Percentiles rank a stretch among this genome's conserved stretches.
Evolutionary conservation across 2,113 vertebrate species (phyloP).

Genomic region (Misgurnus mizolepis): DNA sequence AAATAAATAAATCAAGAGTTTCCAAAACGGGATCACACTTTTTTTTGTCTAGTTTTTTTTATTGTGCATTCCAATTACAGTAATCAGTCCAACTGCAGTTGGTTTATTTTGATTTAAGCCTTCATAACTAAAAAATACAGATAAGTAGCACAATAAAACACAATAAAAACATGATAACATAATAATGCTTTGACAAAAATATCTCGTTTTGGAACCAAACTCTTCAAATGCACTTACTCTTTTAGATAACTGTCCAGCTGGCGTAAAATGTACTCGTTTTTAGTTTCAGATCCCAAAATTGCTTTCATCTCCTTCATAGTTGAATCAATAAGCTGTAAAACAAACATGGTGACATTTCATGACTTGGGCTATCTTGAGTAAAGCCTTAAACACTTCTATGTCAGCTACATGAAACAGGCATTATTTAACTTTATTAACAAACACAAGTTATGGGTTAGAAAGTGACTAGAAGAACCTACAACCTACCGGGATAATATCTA

Average conservation of each 20-base stretch:
- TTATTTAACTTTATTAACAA: not conserved
- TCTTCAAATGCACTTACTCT: slow-evolving; percentile 69
- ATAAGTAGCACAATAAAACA: no score
- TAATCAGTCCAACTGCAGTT: no score
- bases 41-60: no score
- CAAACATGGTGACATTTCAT: not conserved
- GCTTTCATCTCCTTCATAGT: slow-evolving; percentile 63
- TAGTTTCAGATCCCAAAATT: slow-evolving; percentile 59
- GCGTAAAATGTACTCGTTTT: slow-evolving; percentile 62
- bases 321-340: slow-evolving; percentile 71
- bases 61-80: no score
- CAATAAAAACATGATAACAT: no score
- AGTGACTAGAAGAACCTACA: not conserved
- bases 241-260: slow-evolving; percentile 75
- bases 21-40: no score
- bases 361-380: not conserved
- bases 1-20: no score
- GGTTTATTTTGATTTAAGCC: no score
- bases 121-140: no score
- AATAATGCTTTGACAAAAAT: no score
- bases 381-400: not conserved
- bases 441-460: not conserved
- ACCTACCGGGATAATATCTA: slow-evolving; percentile 73
- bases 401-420: not conserved
- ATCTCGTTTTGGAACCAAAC: no score